phyloP scores from a whole-genome alignment of 2,797 vertebrate genomes.

The Paramormyrops hopkinsi region DNA sequence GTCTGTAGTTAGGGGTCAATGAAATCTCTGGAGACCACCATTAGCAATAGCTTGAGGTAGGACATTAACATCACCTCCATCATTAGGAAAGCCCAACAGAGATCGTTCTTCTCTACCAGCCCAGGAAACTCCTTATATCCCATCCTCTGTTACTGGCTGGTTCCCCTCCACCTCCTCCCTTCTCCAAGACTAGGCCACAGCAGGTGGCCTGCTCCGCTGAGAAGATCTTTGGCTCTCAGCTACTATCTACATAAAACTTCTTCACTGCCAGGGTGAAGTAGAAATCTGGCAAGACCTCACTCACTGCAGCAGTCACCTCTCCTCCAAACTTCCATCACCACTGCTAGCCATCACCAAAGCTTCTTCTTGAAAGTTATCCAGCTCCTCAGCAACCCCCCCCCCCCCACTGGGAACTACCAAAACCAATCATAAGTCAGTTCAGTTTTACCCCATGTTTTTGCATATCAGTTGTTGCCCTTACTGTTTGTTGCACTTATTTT shows the following conservation, averaged over 20 bases:
- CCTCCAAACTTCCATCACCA: neutral
- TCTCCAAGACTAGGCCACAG: neutral
- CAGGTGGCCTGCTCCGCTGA: neutral
- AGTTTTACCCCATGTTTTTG: neutral
- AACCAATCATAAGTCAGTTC: neutral
- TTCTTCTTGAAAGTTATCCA: neutral
- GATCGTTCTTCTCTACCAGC: neutral
- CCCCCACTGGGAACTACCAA: neutral
- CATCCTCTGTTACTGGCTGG: neutral
- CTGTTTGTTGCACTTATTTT: neutral
- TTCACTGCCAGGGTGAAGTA: neutral
- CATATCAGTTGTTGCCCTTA: neutral
- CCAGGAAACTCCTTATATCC: neutral
- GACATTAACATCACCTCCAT: neutral
- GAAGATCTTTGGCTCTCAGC: neutral
- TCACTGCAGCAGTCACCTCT: neutral
- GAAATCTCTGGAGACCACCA: neutral
- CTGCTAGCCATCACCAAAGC: neutral
- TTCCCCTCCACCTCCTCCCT: neutral
- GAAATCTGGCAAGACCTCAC: neutral
- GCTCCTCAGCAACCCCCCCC: neutral
- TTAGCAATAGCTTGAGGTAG: neutral
- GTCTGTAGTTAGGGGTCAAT: neutral
- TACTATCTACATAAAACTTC: neutral
- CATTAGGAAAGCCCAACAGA: neutral